Percentiles rank a stretch among this genome's conserved stretches.
Conservation (phyloP, 2,797 vertebrate genomes). For the Tenualosa ilisha region DNA sequence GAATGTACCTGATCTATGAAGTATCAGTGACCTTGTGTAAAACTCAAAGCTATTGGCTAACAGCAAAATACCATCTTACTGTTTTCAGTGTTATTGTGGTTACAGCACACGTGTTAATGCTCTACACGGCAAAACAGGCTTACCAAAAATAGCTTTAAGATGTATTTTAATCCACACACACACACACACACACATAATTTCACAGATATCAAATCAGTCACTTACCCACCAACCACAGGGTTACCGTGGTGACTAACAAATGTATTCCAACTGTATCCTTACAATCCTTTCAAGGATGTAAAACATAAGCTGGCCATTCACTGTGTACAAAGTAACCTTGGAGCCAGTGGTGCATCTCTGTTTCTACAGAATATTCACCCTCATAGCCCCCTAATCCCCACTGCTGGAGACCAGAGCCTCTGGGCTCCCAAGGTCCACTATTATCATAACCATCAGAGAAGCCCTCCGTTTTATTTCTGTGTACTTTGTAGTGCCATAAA, state of each 20-base stretch:
- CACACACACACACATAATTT: constrained; percentile 64
- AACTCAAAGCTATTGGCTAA: background rate
- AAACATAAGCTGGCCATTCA: background rate
- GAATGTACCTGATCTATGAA: background rate
- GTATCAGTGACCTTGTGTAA: background rate
- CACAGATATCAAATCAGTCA: constrained; percentile 54
- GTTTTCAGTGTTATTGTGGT: background rate
- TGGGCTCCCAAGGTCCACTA: background rate
- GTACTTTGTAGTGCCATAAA: background rate
- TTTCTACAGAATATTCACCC: background rate
- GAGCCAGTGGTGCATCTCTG: background rate
- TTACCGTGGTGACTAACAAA: no score
- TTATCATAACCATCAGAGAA: background rate
- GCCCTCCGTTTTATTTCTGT: background rate
- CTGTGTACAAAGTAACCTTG: background rate
- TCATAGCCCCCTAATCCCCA: background rate
- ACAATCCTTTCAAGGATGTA: background rate
- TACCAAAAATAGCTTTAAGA: background rate
- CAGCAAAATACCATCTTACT: background rate
- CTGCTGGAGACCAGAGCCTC: background rate
- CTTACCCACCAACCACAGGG: constrained; percentile 10
- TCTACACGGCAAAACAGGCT: background rate
- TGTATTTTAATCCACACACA: background rate
- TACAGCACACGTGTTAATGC: background rate
- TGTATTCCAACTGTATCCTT: background rate